Base-by-base conservation (phyloP, 2,797 vertebrate species). In the Craterocephalus amniculus region DNA sequence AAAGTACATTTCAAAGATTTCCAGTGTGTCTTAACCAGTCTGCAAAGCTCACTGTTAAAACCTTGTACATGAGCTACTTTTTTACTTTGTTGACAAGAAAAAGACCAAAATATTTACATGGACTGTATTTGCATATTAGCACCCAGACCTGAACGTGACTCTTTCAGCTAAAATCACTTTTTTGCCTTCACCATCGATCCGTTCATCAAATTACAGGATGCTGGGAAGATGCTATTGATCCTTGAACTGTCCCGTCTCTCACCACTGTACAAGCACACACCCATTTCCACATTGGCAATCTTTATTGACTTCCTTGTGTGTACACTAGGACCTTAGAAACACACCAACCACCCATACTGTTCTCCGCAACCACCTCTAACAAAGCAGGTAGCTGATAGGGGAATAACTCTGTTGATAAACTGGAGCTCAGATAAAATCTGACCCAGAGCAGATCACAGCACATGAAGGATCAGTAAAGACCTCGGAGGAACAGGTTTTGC, bases 131-230 rank as follows among this genome's bases (percentile, higher is more conserved):
- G 35, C 56, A 70, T 77, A 68, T 58, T 43, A 63, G 58, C 48
- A 76, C 67, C 64, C 67, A 57, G 55, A 35, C 76, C 54, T 72
- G 49, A 57, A 63, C 54, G 68, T 63, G 71, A 40, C 22, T 48
- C 24, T 62, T 27, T 72, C 86, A 55, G 54, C 10, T 6, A 14
- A 75, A 75, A 1, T 70, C 13, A 81, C 78, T 66, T 61, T 76
- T 81, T 83, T 84, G 81, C 74, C 83, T 85, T 84, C 79, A 59
- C 72, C 72, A 93, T 94, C 78, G 84, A 94, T 91, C 83, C 78
- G 73, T 87, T 87, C 87, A 87, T 92, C 92, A 94, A 90, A 93
- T 94, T 93, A 93, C 88, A 87, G 88, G 79, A 70, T 90, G 86
- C 89, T 81, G 77, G 87, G 84, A 92, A 91, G 89, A 88, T 70